phyloP scores from a whole-genome alignment of 2,888 invertebrate species.

The Escarpia spicata region DNA sequence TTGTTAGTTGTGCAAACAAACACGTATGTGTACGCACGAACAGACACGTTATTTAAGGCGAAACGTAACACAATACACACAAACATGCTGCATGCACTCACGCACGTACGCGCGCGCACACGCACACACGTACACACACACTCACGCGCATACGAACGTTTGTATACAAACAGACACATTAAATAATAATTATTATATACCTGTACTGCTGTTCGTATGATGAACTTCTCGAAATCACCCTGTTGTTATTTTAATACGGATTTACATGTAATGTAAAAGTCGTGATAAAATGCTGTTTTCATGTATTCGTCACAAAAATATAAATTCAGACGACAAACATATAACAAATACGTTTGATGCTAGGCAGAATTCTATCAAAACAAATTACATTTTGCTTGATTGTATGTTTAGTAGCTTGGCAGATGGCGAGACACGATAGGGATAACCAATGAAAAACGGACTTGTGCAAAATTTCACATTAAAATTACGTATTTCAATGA shows the following conservation, averaged over 20 bases:
- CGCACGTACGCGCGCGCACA: too few species aligned
- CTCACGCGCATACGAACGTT: too few species aligned
- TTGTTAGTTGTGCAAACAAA: not conserved
- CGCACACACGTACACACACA: too few species aligned
- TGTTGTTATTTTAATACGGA: not conserved
- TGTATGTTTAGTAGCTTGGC: too few species aligned
- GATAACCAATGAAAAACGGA: too few species aligned
- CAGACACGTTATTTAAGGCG: too few species aligned
- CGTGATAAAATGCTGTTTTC: not conserved
- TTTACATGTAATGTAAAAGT: not conserved
- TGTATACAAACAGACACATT: too few species aligned
- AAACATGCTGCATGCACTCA: not conserved
- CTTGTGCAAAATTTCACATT: too few species aligned
- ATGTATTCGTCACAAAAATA: not conserved
- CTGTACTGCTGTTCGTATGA: not conserved
- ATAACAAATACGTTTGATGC: not conserved
- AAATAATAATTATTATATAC: too few species aligned
- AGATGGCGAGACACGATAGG: too few species aligned
- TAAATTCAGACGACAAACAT: not conserved
- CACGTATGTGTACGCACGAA: not conserved
- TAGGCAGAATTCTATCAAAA: not conserved
- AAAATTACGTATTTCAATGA: too few species aligned
- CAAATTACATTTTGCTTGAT: too few species aligned
- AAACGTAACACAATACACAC: not conserved
- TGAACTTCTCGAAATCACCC: not conserved